phyloP scores from a whole-genome alignment of 2,797 vertebrate species.

The Ctenopoma multispine region DNA sequence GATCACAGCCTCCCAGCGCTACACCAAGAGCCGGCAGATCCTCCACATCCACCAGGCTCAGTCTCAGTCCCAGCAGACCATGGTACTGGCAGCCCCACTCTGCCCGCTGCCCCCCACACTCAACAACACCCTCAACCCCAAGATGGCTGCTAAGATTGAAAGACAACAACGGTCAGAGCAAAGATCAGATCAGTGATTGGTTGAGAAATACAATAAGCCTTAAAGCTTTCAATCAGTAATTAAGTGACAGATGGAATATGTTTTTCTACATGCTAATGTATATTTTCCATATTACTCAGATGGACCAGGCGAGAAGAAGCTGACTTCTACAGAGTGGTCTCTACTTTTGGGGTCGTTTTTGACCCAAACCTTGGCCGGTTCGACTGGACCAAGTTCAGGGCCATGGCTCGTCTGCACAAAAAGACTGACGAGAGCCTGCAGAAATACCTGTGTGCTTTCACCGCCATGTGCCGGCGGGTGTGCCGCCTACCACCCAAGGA shows the following conservation, averaged over 20 bases:
- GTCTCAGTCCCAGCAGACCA: conserved; percentile 81
- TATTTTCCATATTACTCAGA: conserved; percentile 67
- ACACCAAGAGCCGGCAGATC: conserved; percentile 94
- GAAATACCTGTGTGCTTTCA: conserved; percentile 96
- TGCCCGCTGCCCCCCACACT: conserved; percentile 87
- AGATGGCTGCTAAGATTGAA: conserved; percentile 98
- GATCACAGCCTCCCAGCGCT: conserved; percentile 97
- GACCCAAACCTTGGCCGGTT: conserved; percentile 93
- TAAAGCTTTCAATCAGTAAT: background rate
- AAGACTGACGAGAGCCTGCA: conserved; percentile 98
- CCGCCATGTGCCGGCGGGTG: conserved; percentile 96
- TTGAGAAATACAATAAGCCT: background rate
- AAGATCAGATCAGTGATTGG: background rate
- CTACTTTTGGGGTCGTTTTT: conserved; percentile 98
- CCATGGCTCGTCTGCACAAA: conserved; percentile 97
- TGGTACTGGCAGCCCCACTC: conserved; percentile 83
- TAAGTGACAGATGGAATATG: background rate
- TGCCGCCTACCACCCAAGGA: conserved; percentile 96
- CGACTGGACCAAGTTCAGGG: conserved; percentile 99
- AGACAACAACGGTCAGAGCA: conserved; percentile 93
- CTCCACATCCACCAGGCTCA: conserved; percentile 91
- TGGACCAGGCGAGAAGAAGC: conserved; percentile 99
- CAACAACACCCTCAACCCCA: conserved; percentile 92
- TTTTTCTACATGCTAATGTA: background rate
- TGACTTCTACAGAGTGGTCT: conserved; percentile 98